Evolutionary conservation across 2,888 invertebrate genomes (phyloP).

Genomic region (Pammene fasciana): DNA sequence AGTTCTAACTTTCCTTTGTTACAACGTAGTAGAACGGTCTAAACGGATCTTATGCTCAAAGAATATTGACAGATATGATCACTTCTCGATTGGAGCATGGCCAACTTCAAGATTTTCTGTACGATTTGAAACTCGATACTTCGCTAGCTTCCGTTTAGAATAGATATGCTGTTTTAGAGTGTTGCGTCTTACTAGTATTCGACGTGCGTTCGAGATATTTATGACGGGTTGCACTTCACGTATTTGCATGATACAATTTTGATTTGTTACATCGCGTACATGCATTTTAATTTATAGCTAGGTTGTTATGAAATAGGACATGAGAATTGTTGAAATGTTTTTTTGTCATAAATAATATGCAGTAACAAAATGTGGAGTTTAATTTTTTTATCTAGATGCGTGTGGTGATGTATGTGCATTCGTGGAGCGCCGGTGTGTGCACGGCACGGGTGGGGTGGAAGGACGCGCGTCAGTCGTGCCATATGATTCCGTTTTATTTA

Average conservation of each 20-base stretch:
- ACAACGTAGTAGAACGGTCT: constrained; percentile 56
- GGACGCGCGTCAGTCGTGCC: constrained; percentile 49
- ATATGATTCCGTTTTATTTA: constrained; percentile 75
- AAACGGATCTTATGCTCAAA: constrained; percentile 74
- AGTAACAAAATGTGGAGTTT: constrained; percentile 28
- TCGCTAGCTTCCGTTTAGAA: constrained; percentile 77
- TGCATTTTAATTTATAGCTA: constrained; percentile 42
- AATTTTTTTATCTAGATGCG: constrained; percentile 37
- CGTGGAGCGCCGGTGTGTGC: constrained; percentile 33
- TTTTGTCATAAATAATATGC: constrained; percentile 36
- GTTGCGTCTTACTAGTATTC: constrained; percentile 70
- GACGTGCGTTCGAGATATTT: constrained; percentile 74
- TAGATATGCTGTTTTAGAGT: constrained; percentile 76
- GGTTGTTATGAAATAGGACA: constrained; percentile 41
- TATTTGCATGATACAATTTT: constrained; percentile 51
- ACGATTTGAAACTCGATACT: constrained; percentile 78
- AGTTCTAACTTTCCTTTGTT: constrained; percentile 51
- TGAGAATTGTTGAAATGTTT: constrained; percentile 33
- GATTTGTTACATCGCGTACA: constrained; percentile 43
- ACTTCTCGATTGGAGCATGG: constrained; percentile 78
- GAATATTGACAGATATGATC: constrained; percentile 84
- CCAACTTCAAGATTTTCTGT: constrained; percentile 80
- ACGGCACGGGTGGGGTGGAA: constrained; percentile 40
- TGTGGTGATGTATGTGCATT: constrained; percentile 40
- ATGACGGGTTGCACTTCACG: constrained; percentile 67